phyloP scores from a whole-genome alignment of 2,797 vertebrate genomes.

The Danio aesculapii region DNA sequence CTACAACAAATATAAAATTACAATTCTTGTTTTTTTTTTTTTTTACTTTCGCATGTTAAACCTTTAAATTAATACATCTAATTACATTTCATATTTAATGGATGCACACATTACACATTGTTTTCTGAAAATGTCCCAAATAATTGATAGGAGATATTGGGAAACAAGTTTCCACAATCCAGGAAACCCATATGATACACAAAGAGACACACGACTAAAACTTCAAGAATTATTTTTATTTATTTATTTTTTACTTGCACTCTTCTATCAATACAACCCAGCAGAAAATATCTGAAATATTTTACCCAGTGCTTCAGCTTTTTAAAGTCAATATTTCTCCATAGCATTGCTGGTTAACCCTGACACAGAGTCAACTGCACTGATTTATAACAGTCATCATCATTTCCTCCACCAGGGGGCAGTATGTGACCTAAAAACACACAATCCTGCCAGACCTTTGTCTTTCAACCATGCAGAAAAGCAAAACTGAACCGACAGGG shows the following conservation, averaged over 20 bases:
- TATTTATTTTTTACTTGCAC: neutral
- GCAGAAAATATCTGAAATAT: neutral
- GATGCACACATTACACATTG: neutral
- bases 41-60: neutral
- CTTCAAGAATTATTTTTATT: neutral
- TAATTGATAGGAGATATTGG: neutral
- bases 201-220: neutral
- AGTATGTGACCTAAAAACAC: slow-evolving; percentile 80
- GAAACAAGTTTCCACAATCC: neutral
- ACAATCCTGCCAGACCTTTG: slow-evolving; percentile 41
- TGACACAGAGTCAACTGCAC: slow-evolving; percentile 43
- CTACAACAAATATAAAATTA: neutral
- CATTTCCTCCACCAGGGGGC: slow-evolving; percentile 77
- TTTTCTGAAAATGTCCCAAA: neutral
- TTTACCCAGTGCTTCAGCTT: slow-evolving; percentile 21
- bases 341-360: slow-evolving; percentile 62
- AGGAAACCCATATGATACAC: neutral
- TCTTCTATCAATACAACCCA: neutral
- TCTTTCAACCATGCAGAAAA: slow-evolving; percentile 57
- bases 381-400: slow-evolving; percentile 59
- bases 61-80: neutral
- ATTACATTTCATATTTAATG: neutral
- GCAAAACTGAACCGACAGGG: slow-evolving; percentile 68
- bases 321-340: slow-evolving; percentile 58
- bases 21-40: neutral